A percentile compares a stretch with the other conserved stretches of the same genome.
These are phyloP conservation scores for Lethenteron reissneri DNA, from an alignment of 2,113 vertebrate genomes.

Conservation along the genomic window DNA sequence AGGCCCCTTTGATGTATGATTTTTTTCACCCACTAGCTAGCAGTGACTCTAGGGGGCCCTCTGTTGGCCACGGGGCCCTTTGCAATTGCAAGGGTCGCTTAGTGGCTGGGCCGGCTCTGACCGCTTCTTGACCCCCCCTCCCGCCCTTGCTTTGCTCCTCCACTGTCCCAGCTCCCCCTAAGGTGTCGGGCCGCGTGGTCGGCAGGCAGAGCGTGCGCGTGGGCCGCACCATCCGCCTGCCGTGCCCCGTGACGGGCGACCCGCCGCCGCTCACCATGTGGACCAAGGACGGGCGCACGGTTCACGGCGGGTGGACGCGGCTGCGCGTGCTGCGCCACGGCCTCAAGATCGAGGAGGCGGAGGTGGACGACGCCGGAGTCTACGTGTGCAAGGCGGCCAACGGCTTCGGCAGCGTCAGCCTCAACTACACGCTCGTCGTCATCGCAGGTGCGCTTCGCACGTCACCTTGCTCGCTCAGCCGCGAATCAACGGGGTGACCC, in stretches of 20 bases:
- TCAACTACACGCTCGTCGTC: constrained; percentile 22
- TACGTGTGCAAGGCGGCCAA: constrained; percentile 21
- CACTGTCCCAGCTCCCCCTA: constrained; percentile 16
- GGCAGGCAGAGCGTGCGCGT: constrained; percentile 16
- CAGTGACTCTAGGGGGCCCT: too few species aligned
- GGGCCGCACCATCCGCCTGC: constrained; percentile 16
- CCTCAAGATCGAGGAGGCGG: constrained; percentile 18
- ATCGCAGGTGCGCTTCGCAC: constrained; percentile 14
- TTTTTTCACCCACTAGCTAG: too few species aligned
- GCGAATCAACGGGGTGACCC: too few species aligned
- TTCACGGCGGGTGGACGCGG: constrained; percentile 19
- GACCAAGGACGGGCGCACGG: constrained; percentile 20
- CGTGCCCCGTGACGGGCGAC: constrained; percentile 20
- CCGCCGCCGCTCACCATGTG: constrained; percentile 20
- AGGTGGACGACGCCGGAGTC: constrained; percentile 16
- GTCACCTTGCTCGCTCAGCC: neutral
- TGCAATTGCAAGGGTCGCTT: too few species aligned
- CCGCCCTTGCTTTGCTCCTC: too few species aligned
- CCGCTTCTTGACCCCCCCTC: too few species aligned
- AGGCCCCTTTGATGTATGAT: too few species aligned
- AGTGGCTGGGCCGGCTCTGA: too few species aligned
- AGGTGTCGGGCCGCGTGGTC: constrained; percentile 14
- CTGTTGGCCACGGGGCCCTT: too few species aligned
- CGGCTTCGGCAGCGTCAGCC: constrained; percentile 20
- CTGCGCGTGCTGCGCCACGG: constrained; percentile 15